phyloP scores from a whole-genome alignment of 2,797 vertebrate genomes.

The Columba guinea region DNA sequence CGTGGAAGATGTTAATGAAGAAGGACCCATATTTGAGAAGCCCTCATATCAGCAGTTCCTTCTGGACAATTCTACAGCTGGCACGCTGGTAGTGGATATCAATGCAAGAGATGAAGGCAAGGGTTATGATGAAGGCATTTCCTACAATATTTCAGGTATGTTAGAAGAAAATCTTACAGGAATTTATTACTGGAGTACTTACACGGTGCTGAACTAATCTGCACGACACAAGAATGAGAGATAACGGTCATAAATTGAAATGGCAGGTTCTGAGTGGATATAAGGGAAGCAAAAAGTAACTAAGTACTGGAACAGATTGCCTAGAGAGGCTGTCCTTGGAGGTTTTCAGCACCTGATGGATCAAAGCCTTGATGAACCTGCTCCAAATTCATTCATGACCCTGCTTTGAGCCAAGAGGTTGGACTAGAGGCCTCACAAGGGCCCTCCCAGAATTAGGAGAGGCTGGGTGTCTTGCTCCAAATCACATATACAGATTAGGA shows the following conservation, averaged over 20 bases:
- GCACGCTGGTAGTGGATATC: constrained; percentile 49
- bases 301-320: neutral
- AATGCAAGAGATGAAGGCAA: constrained; percentile 61
- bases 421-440: neutral
- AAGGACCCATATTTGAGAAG: constrained; percentile 52
- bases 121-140: constrained; percentile 56
- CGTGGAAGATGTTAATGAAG: constrained; percentile 70
- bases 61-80: constrained; percentile 40
- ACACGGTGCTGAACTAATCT: neutral
- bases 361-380: neutral
- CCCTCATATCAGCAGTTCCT: constrained; percentile 51
- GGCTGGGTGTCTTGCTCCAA: neutral
- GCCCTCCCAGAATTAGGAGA: neutral
- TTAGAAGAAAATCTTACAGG: neutral
- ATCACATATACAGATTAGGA: neutral
- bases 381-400: neutral
- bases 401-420: neutral
- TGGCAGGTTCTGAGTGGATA: neutral
- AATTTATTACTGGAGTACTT: neutral
- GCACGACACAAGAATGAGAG: neutral
- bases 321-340: neutral
- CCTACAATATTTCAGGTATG: constrained; percentile 66
- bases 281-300: neutral
- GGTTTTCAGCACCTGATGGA: neutral
- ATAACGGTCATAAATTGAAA: neutral